Conservation (phyloP, 2,113 vertebrate species). For the Petrocephalus microphthalmus region DNA sequence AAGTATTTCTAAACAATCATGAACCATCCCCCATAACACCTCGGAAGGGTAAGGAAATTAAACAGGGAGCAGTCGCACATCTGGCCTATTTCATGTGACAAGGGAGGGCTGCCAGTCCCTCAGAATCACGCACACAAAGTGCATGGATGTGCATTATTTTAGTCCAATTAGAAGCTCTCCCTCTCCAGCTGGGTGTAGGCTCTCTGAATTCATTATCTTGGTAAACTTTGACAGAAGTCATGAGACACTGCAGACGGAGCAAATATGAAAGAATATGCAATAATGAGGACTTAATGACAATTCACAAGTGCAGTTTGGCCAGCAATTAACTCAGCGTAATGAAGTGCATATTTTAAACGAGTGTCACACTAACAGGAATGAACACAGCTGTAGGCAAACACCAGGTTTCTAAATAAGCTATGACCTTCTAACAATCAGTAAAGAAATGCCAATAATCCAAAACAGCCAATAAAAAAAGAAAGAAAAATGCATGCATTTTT, state of each 20-base stretch:
- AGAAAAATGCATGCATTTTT: not conserved
- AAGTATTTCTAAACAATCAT: not conserved
- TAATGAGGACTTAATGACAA: slow-evolving; percentile 17
- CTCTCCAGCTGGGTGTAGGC: slow-evolving; percentile 16
- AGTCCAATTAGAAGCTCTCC: slow-evolving; percentile 8
- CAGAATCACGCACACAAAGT: not conserved
- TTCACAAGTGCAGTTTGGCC: not conserved
- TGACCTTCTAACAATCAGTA: not conserved
- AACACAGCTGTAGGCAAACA: not conserved
- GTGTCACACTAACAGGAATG: not conserved
- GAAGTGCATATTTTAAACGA: slow-evolving; percentile 9
- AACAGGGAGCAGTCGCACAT: not conserved
- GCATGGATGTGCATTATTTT: slow-evolving; percentile 20
- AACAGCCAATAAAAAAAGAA: not conserved
- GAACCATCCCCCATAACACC: not conserved
- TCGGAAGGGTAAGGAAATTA: not conserved
- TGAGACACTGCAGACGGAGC: slow-evolving; percentile 12
- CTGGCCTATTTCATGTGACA: not conserved
- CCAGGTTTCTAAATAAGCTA: not conserved
- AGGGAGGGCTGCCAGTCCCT: not conserved
- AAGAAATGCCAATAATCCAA: not conserved
- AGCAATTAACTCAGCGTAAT: slow-evolving; percentile 5
- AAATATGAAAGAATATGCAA: slow-evolving; percentile 2
- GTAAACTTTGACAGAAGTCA: slow-evolving; percentile 2
- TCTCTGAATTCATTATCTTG: slow-evolving; percentile 20